These are phyloP conservation scores for Psephotus haematonotus DNA, from an alignment of 2,113 vertebrate species.

Conservation along the genomic window DNA sequence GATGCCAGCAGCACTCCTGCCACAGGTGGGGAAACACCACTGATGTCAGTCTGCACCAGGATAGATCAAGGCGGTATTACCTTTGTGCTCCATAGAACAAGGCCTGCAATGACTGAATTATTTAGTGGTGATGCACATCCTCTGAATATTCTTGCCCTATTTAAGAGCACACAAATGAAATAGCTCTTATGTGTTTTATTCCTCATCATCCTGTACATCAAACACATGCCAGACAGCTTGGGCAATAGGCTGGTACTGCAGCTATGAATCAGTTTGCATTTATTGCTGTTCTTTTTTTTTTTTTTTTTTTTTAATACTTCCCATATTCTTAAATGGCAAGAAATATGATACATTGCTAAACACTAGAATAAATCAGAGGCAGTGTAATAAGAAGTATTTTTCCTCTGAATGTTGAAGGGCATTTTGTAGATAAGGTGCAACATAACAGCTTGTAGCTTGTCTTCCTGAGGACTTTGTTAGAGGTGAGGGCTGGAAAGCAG, in stretches of 20 bases:
- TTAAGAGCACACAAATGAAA: neutral
- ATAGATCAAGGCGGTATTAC: slow-evolving; percentile 3
- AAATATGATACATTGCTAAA: neutral
- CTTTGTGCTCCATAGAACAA: neutral
- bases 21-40: neutral
- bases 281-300: neutral
- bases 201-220: neutral
- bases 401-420: neutral
- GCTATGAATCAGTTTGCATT: neutral
- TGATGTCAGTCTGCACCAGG: neutral
- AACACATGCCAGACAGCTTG: neutral
- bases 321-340: neutral
- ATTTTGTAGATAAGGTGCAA: neutral
- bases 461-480: neutral
- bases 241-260: neutral
- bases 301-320: neutral
- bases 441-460: neutral
- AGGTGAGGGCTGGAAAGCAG: neutral
- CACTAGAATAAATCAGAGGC: neutral
- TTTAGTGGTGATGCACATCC: slow-evolving; percentile 29
- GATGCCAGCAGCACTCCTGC: neutral
- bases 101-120: slow-evolving; percentile 20
- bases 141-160: slow-evolving; percentile 30
- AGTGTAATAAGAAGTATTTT: neutral
- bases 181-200: neutral